Evolutionary conservation across 2,797 vertebrate species (phyloP).

Genomic region (Cichlasoma orientale): DNA sequence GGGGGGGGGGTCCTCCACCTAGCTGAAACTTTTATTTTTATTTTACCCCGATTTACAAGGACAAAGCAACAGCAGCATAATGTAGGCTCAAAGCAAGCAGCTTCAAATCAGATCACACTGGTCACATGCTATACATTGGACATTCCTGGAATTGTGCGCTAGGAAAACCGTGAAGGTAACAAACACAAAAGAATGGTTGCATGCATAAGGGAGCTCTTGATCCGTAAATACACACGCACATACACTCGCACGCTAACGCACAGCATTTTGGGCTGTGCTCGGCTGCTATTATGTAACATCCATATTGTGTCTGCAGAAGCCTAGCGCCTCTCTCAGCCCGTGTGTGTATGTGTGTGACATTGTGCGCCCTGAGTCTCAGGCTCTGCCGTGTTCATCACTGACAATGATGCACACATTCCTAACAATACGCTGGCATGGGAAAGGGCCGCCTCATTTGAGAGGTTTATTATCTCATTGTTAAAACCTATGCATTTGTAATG

Average conservation of each 20-base stretch:
- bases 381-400: slow-evolving; percentile 31
- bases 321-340: slow-evolving; percentile 48
- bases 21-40: slow-evolving; percentile 20
- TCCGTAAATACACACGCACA: slow-evolving; percentile 9
- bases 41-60: slow-evolving; percentile 22
- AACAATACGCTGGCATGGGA: background rate
- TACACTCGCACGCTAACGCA: background rate
- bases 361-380: slow-evolving; percentile 39
- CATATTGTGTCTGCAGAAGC: slow-evolving; percentile 48
- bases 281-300: slow-evolving; percentile 60
- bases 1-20: background rate
- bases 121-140: slow-evolving; percentile 1
- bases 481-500: slow-evolving; percentile 14
- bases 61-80: background rate
- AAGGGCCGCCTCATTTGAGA: background rate
- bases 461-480: slow-evolving; percentile 33
- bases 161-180: slow-evolving; percentile 36
- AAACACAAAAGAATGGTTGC: slow-evolving; percentile 4
- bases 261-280: slow-evolving; percentile 24
- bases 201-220: slow-evolving; percentile 24
- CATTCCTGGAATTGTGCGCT: slow-evolving; percentile 33
- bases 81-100: slow-evolving; percentile 14
- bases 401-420: slow-evolving; percentile 12
- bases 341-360: slow-evolving; percentile 19
- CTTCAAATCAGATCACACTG: slow-evolving; percentile 28